Conservation (phyloP, 2,113 vertebrate genomes). For the Tringa solitaria region DNA sequence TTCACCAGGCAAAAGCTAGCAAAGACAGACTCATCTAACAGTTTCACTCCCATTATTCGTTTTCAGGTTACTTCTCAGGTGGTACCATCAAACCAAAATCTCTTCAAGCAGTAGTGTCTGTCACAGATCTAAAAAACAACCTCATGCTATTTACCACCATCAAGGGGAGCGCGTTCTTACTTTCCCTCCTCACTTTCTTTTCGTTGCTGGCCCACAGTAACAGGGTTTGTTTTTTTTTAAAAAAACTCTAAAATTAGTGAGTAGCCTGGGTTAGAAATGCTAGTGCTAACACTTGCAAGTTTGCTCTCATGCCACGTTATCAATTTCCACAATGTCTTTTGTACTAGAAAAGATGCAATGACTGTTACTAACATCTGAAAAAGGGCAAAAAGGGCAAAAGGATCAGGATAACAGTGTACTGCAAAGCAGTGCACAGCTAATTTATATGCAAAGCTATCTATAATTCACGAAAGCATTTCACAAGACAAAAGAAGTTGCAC, state of each 20-base stretch:
- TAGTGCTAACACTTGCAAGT: not conserved
- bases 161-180: not conserved
- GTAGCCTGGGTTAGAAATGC: not conserved
- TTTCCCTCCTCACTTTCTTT: not conserved
- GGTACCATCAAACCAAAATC: not conserved
- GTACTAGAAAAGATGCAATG: not conserved
- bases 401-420: not conserved
- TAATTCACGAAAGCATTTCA: not conserved
- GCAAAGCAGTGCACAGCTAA: not conserved
- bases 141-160: not conserved
- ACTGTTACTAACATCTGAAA: not conserved
- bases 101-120: not conserved
- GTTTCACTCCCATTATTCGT: not conserved
- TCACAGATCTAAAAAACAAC: not conserved
- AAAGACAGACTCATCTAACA: not conserved
- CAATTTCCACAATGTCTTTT: not conserved
- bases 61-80: not conserved
- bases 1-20: not conserved
- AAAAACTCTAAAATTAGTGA: not conserved
- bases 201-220: not conserved
- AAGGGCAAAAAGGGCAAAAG: not conserved
- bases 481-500: not conserved
- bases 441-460: slow-evolving; percentile 2
- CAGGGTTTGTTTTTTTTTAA: accelerated
- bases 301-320: not conserved